A percentile compares a stretch with the other conserved stretches of the same genome.
phyloP scores from a whole-genome alignment of 2,113 vertebrate genomes.

The Sphaerodactylus townsendi region DNA sequence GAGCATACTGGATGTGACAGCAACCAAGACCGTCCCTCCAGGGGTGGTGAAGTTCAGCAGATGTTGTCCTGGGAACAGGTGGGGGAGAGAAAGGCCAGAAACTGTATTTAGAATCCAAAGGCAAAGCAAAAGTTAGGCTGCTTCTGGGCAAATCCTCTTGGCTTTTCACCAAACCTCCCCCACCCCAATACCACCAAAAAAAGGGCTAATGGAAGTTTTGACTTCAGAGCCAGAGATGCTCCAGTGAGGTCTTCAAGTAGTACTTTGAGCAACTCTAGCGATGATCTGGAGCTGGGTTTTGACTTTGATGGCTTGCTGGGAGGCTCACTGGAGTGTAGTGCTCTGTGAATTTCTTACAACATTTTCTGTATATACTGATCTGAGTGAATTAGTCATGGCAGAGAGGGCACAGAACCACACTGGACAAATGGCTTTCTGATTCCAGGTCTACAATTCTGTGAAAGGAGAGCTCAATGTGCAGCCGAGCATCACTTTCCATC shows the following conservation, averaged over 20 bases:
- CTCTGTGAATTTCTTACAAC: too few relatives aligned
- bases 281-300: too few relatives aligned
- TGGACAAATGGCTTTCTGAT: too few relatives aligned
- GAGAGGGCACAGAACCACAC: too few relatives aligned
- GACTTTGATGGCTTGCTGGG: too few relatives aligned
- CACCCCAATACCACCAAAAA: too few relatives aligned
- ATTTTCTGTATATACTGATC: too few relatives aligned
- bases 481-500: not conserved
- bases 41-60: not conserved
- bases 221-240: not conserved
- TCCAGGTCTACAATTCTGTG: too few relatives aligned
- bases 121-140: not conserved
- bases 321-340: too few relatives aligned
- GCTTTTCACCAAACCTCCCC: not conserved
- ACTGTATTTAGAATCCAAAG: not conserved
- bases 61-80: not conserved
- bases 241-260: not conserved
- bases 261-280: not conserved
- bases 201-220: too few relatives aligned
- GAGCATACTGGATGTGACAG: not conserved
- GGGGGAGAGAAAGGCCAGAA: not conserved
- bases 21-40: not conserved
- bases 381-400: too few relatives aligned
- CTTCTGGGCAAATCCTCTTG: not conserved
- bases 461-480: not conserved